phyloP scores from a whole-genome alignment of 2,888 invertebrate species.

The Portevinia maculata region DNA sequence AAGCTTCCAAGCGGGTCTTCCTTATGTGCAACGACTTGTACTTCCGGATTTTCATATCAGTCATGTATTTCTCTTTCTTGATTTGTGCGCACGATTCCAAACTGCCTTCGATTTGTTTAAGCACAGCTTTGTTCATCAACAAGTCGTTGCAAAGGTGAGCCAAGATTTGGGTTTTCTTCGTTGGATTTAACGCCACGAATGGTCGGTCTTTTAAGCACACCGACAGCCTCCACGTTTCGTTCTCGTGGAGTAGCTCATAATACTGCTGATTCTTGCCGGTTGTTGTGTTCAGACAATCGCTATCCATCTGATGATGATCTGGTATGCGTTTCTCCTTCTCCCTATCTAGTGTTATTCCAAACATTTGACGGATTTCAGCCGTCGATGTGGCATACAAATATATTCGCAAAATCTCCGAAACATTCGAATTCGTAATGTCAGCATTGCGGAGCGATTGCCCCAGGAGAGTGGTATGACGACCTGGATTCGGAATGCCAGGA shows the following conservation, averaged over 20 bases:
- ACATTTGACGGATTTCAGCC: slow-evolving; percentile 91
- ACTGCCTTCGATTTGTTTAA: slow-evolving; percentile 94
- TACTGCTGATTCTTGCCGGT: slow-evolving; percentile 91
- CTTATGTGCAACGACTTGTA: slow-evolving; percentile 88
- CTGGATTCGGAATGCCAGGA: slow-evolving; percentile 95
- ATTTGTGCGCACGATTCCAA: slow-evolving; percentile 93
- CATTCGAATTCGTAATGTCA: slow-evolving; percentile 94
- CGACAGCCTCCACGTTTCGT: slow-evolving; percentile 91
- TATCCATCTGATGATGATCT: slow-evolving; percentile 91
- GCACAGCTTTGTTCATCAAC: slow-evolving; percentile 94
- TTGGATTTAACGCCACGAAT: slow-evolving; percentile 92
- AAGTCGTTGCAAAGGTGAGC: slow-evolving; percentile 97
- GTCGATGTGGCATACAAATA: slow-evolving; percentile 95
- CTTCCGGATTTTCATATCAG: slow-evolving; percentile 97
- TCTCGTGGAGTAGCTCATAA: slow-evolving; percentile 90
- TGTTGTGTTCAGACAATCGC: slow-evolving; percentile 86
- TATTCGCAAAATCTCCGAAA: slow-evolving; percentile 95
- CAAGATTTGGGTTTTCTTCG: slow-evolving; percentile 93
- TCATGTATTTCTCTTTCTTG: slow-evolving; percentile 94
- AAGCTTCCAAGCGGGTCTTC: slow-evolving; percentile 89
- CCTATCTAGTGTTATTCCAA: slow-evolving; percentile 91
- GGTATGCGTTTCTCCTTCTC: slow-evolving; percentile 91
- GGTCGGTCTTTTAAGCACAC: slow-evolving; percentile 92
- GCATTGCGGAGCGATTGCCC: slow-evolving; percentile 95
- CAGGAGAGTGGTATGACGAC: slow-evolving; percentile 93